Conservation (phyloP, 2,113 vertebrate genomes). For the Ammodytes dubius region DNA sequence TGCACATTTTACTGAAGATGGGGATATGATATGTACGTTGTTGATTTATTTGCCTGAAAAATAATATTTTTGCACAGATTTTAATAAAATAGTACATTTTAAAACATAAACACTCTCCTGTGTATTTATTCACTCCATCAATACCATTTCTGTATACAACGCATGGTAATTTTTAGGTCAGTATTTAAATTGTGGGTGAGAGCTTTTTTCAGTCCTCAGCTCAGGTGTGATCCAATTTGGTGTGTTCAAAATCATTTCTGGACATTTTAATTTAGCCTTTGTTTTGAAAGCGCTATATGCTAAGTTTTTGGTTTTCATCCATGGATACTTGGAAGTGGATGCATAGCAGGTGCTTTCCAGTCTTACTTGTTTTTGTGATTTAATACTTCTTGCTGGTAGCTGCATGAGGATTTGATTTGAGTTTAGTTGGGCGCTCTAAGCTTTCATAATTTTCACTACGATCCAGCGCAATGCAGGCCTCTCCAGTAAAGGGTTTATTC, state of each 20-base stretch:
- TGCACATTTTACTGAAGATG: not conserved
- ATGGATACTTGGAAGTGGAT: not conserved
- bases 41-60: not conserved
- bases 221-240: not conserved
- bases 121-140: not conserved
- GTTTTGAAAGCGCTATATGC: not conserved
- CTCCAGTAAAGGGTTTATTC: too few relatives aligned
- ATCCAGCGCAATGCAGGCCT: too few relatives aligned
- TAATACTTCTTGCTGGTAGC: not conserved
- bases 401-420: not conserved
- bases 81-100: conserved; percentile 25
- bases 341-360: not conserved
- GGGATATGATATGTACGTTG: not conserved
- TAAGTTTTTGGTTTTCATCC: not conserved
- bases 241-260: not conserved
- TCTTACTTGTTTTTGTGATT: not conserved
- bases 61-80: not conserved
- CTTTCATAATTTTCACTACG: too few relatives aligned
- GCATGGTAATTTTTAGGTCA: not conserved
- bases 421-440: not conserved
- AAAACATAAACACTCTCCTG: not conserved
- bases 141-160: not conserved
- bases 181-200: too few relatives aligned
- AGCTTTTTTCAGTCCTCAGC: not conserved
- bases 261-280: not conserved